Conservation (phyloP, 2,888 invertebrate species). For the Cabera pusaria region DNA sequence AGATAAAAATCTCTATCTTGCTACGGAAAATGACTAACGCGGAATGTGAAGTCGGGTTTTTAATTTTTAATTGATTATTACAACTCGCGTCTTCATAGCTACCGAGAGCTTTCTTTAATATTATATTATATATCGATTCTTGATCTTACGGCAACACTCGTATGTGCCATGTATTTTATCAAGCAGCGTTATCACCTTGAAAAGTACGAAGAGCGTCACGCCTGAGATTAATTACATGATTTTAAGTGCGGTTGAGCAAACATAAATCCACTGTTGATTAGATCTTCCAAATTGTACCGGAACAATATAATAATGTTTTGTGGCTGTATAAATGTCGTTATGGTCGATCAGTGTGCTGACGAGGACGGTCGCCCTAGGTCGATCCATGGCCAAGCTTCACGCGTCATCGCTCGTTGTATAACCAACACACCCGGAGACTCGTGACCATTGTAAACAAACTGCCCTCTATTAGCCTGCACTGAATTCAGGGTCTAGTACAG, state of each 20-base stretch:
- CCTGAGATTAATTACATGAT: no score
- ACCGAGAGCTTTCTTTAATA: no score
- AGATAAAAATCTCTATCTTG: no score
- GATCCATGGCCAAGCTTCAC: conserved; percentile 68
- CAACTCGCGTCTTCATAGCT: no score
- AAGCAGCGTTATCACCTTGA: not conserved
- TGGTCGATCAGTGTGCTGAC: conserved; percentile 60
- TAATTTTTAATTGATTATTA: no score
- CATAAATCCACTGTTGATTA: conserved; percentile 4
- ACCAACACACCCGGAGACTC: conserved; percentile 33
- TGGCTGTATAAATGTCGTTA: conserved; percentile 53
- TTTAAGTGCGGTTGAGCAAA: conserved; percentile 2
- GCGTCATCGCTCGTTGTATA: conserved; percentile 57
- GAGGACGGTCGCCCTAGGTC: conserved; percentile 69
- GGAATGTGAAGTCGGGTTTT: no score
- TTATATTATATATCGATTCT: no score
- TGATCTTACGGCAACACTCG: no score
- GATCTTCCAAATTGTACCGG: conserved; percentile 36
- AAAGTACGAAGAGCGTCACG: no score
- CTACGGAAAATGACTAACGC: no score
- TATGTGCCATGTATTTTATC: no score
- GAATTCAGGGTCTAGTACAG: conserved; percentile 20
- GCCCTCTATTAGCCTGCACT: conserved; percentile 20
- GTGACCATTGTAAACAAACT: conserved; percentile 27
- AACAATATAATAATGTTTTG: conserved; percentile 45